Conservation (phyloP, 1,140 invertebrate species). For the Bombus soroeensis region DNA sequence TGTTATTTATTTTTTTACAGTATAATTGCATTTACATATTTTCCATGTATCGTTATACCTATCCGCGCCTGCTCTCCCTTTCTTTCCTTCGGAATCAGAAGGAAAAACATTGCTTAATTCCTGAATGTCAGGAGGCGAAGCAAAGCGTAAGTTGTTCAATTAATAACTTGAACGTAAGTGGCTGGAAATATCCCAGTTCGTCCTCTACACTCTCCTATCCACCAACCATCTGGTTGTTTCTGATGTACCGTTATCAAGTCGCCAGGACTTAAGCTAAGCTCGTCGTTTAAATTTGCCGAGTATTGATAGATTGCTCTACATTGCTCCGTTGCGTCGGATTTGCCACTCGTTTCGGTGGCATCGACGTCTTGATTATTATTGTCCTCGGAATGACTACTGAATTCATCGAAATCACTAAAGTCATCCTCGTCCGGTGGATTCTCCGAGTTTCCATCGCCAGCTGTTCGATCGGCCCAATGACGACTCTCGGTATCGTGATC, state of each 20-base stretch:
- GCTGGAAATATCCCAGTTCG: slow-evolving; percentile 95
- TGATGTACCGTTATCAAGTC: slow-evolving; percentile 94
- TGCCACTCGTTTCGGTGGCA: slow-evolving; percentile 56
- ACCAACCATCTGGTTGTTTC: slow-evolving; percentile 97
- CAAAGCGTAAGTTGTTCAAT: slow-evolving; percentile 51
- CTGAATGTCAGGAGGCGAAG: neutral
- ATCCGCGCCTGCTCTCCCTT: no score
- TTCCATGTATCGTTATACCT: neutral
- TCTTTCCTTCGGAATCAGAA: neutral
- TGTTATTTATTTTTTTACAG: neutral
- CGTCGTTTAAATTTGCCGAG: slow-evolving; percentile 93
- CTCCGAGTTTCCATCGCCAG: slow-evolving; percentile 90
- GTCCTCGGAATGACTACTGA: slow-evolving; percentile 80
- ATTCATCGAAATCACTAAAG: slow-evolving; percentile 84
- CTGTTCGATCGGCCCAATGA: slow-evolving; percentile 89
- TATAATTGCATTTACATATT: neutral
- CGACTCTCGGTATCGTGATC: slow-evolving; percentile 79
- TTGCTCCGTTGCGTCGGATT: slow-evolving; percentile 84
- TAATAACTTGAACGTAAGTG: slow-evolving; percentile 91
- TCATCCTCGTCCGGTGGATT: slow-evolving; percentile 80
- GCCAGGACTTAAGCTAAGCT: slow-evolving; percentile 92
- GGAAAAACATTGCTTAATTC: neutral
- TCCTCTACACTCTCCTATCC: slow-evolving; percentile 94
- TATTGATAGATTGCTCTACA: slow-evolving; percentile 95
- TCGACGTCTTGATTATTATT: slow-evolving; percentile 79